Evolutionary conservation across 1,140 invertebrate species (phyloP).

Genomic region (Amyelois transitella): DNA sequence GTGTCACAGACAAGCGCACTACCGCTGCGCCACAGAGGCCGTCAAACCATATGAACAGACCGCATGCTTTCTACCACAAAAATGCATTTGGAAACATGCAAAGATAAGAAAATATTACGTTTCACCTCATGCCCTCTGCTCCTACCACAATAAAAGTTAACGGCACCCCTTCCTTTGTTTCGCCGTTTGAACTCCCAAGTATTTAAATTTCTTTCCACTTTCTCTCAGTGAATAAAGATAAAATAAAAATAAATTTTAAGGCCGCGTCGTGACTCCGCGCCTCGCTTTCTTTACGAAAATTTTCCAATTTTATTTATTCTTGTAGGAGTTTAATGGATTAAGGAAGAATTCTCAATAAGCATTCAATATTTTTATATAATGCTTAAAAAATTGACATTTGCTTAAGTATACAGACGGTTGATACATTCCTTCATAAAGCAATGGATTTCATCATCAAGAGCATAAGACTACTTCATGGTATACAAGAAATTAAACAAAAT

Average conservation of each 20-base stretch:
- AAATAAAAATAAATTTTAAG: neutral
- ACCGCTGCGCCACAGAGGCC: too few relatives aligned
- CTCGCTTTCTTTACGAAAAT: neutral
- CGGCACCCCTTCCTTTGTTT: neutral
- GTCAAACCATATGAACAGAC: neutral
- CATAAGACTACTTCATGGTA: too few relatives aligned
- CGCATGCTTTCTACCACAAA: neutral
- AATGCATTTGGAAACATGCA: neutral
- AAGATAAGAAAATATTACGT: too few relatives aligned
- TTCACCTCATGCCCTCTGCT: neutral
- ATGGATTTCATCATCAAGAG: too few relatives aligned
- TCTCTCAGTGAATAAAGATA: conserved; percentile 1
- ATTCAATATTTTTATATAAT: too few relatives aligned
- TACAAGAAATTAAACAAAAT: too few relatives aligned
- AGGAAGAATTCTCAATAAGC: neutral
- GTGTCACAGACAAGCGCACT: too few relatives aligned
- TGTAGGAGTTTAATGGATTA: neutral
- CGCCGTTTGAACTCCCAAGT: neutral
- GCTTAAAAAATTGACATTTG: too few relatives aligned
- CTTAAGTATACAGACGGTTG: too few relatives aligned
- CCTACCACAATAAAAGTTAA: conserved; percentile 3
- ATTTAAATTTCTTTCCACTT: conserved; percentile 6
- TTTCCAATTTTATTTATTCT: neutral
- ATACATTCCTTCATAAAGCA: too few relatives aligned
- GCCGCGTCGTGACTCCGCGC: neutral